Base-by-base conservation (phyloP, 1,140 invertebrate species). In the Sycobia sp. region DNA sequence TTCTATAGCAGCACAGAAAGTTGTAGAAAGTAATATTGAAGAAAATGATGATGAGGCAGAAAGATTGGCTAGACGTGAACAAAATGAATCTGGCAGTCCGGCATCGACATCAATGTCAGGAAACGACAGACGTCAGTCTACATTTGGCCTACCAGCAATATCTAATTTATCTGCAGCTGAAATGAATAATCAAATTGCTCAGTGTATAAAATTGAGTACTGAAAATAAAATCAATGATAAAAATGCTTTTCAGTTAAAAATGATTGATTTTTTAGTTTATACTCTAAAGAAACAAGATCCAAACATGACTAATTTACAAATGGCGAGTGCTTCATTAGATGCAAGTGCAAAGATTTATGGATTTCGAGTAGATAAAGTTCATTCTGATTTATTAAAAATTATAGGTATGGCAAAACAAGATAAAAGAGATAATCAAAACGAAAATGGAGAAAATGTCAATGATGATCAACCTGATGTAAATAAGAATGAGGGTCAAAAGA, bases 311-410 rank as follows among this genome's bases (percentile, higher is more conserved):
- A n/a, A n/a, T 76, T 85, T 88, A 18, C 84, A 92, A 84, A 85
- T 91, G 22, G 91, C 90, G 3, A 90, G 90, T 62, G 90, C 87
- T 18, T 89, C 92, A 1, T 75, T 95, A 25, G 91, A 94, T 82
- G 91, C 92, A 1, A 91, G 91, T 65, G 85, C 90, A 14, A 91
- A 91, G 75, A 93, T 95, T 56, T 95, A 94, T 78, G 88, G 89
- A 8, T 88, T 88, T 58, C 80, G 92, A 64, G 91, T 94, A 0
- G 92, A 94, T 79, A 86, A 86, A 66, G 85, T 94, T 5, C 88
- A 94, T 76, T 84, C 85, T 47, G 89, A 92, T 67, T 86, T 90
- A 13, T 80, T 92, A 14, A 91, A 91, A 78, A 88, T 94, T 77
- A 85, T 89, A n/a, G 88, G 86, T 20, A 79, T 90, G 18, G 75